Percentiles rank a stretch among this genome's conserved stretches.
These are phyloP conservation scores for Meta bourneti DNA, from an alignment of 2,888 invertebrate species.

Conservation along the genomic window DNA sequence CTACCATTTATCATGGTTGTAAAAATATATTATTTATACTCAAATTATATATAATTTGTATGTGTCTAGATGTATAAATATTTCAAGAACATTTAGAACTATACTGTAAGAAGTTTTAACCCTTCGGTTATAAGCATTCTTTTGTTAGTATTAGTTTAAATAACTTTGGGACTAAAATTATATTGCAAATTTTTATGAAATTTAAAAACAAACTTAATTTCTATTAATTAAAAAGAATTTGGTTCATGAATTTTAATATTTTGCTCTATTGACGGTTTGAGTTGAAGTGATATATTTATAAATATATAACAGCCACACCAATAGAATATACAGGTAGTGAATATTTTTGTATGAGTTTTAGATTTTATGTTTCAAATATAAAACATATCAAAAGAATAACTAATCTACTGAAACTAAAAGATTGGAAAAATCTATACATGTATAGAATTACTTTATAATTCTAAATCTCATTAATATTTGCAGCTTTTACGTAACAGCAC, in stretches of 20 bases:
- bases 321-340: too few relatives aligned
- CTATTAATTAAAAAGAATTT: too few relatives aligned
- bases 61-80: background rate
- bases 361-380: too few relatives aligned
- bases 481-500: constrained; percentile 41
- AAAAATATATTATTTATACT: constrained; percentile 10
- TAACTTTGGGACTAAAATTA: background rate
- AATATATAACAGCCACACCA: too few relatives aligned
- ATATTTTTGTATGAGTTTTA: too few relatives aligned
- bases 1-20: constrained; percentile 43
- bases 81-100: background rate
- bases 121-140: background rate
- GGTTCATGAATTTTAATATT: too few relatives aligned
- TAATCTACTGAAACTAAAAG: too few relatives aligned
- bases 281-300: too few relatives aligned
- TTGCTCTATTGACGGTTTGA: too few relatives aligned
- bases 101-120: background rate
- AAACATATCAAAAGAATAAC: too few relatives aligned
- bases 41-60: background rate
- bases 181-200: background rate
- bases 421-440: too few relatives aligned
- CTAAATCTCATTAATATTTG: background rate
- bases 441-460: background rate
- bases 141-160: background rate
- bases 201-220: background rate